Percentiles rank a stretch among this genome's conserved stretches.
Evolutionary conservation across 2,797 vertebrate species (phyloP).

Genomic region (Sebastes itinus): DNA sequence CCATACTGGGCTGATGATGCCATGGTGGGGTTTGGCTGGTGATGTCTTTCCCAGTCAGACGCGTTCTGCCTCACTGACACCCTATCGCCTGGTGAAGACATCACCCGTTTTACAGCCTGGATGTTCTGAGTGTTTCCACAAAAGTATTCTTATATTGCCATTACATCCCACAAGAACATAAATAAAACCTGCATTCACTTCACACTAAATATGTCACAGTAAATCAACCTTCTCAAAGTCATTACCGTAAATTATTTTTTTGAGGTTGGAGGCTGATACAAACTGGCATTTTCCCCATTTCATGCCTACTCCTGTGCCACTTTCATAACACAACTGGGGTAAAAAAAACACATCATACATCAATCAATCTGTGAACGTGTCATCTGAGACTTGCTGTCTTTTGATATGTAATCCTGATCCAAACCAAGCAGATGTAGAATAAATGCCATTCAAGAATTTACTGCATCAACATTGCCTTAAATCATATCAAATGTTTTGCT

Average conservation of each 20-base stretch:
- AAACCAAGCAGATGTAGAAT: conserved; percentile 16
- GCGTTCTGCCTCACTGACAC: conserved; percentile 43
- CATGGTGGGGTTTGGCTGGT: conserved; percentile 32
- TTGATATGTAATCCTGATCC: conserved; percentile 3
- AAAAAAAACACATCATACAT: conserved; percentile 5
- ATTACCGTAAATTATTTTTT: background rate
- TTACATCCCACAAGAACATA: conserved; percentile 1
- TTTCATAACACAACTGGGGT: conserved; percentile 6
- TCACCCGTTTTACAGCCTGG: conserved; percentile 61
- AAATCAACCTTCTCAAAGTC: background rate
- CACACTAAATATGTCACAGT: background rate
- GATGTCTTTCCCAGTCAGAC: conserved; percentile 65
- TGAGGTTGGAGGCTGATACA: background rate
- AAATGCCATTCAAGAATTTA: conserved; percentile 20
- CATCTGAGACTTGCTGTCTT: conserved; percentile 6
- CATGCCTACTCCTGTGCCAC: background rate
- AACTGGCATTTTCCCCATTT: background rate
- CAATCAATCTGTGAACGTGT: background rate
- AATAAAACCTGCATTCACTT: conserved; percentile 15
- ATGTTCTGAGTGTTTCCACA: conserved; percentile 54
- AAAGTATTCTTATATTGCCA: conserved; percentile 20
- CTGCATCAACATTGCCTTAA: background rate
- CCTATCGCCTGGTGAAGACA: conserved; percentile 66
- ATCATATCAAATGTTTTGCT: background rate
- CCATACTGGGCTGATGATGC: conserved; percentile 29